Conservation (phyloP, 2,888 invertebrate species). For the Nemotelus nigrinus region DNA sequence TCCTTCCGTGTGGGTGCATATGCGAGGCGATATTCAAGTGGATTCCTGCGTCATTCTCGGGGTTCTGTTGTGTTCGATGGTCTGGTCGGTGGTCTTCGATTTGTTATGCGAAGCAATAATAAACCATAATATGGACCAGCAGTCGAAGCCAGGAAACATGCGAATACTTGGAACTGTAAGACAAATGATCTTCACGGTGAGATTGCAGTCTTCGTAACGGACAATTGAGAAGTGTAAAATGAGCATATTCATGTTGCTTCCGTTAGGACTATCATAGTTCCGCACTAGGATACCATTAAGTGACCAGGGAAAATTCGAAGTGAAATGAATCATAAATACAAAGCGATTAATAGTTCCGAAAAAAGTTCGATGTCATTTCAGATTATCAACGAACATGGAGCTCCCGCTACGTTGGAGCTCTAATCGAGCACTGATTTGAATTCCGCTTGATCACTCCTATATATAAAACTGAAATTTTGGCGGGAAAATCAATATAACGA, state of each 20-base stretch:
- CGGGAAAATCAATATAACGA: slow-evolving; percentile 50
- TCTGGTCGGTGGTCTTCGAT: neutral
- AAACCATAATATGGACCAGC: neutral
- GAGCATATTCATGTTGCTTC: slow-evolving; percentile 19
- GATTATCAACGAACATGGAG: neutral
- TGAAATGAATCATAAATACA: too few species aligned
- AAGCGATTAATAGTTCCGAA: too few species aligned
- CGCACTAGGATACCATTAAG: too few species aligned
- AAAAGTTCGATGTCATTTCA: too few species aligned
- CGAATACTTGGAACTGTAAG: neutral
- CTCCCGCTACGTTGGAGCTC: neutral
- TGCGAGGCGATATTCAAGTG: slow-evolving; percentile 17
- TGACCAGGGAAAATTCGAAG: too few species aligned
- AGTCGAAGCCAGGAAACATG: neutral
- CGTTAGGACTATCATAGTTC: neutral
- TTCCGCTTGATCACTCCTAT: slow-evolving; percentile 19
- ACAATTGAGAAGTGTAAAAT: slow-evolving; percentile 11
- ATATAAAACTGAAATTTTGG: slow-evolving; percentile 46
- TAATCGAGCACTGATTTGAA: slow-evolving; percentile 25
- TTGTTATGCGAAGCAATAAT: neutral
- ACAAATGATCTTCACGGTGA: slow-evolving; percentile 5
- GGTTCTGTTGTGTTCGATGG: slow-evolving; percentile 4
- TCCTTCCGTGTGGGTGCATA: slow-evolving; percentile 41
- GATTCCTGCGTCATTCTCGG: neutral
- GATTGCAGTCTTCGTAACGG: slow-evolving; percentile 15